phyloP scores from a whole-genome alignment of 2,113 vertebrate species.

The Epinephelus lanceolatus region DNA sequence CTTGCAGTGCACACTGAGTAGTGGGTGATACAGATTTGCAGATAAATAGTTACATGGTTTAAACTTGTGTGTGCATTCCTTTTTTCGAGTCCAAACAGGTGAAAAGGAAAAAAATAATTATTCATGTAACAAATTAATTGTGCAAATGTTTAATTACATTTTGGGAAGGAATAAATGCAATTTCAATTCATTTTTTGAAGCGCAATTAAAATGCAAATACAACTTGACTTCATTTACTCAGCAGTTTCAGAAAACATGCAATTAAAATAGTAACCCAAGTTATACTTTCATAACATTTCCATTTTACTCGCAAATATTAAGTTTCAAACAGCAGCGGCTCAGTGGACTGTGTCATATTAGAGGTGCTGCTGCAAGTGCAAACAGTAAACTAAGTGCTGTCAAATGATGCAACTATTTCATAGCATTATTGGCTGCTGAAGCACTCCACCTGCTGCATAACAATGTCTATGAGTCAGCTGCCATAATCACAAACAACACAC shows the following conservation, averaged over 20 bases:
- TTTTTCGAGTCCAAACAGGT: not conserved
- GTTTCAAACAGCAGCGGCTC: constrained; percentile 22
- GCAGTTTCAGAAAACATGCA: not conserved
- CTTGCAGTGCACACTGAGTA: not conserved
- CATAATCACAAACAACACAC: constrained; percentile 3
- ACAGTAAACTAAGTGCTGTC: constrained; percentile 40
- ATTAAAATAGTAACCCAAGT: not conserved
- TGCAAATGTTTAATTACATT: not conserved
- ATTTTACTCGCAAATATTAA: not conserved
- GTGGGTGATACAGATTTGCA: not conserved
- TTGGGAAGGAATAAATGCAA: not conserved
- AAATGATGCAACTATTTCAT: constrained; percentile 64
- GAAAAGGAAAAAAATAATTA: not conserved
- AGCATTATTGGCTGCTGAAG: constrained; percentile 32
- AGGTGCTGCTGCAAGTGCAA: constrained; percentile 24
- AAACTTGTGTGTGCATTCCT: not conserved
- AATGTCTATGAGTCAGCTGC: constrained; percentile 28
- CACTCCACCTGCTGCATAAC: constrained; percentile 32
- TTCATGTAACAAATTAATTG: not conserved
- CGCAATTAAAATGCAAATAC: not conserved
- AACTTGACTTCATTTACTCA: not conserved
- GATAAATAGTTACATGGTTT: not conserved
- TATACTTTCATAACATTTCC: not conserved
- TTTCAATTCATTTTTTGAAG: not conserved
- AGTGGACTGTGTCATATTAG: not conserved